A percentile compares a stretch with the other conserved stretches of the same genome.
Conservation (phyloP, 2,113 vertebrate species). For the Oncorhynchus kisutch region DNA sequence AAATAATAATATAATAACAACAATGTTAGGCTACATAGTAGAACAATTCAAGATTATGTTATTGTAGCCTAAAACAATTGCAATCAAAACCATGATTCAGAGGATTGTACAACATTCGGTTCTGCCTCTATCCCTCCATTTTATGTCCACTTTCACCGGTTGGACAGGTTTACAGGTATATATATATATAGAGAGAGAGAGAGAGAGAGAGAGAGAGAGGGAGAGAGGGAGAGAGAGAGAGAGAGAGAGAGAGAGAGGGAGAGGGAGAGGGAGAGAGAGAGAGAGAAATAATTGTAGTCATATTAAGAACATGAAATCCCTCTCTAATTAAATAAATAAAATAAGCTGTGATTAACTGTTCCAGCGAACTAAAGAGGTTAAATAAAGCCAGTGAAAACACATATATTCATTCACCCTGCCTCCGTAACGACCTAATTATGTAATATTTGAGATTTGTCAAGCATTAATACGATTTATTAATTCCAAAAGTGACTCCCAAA, state of each 20-base stretch:
- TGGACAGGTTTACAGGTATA: conserved; percentile 30
- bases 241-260: too few relatives aligned
- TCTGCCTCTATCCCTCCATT: conserved; percentile 11
- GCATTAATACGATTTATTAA: conserved; percentile 82
- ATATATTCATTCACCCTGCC: conserved; percentile 76
- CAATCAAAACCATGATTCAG: conserved; percentile 1
- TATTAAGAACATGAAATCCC: conserved; percentile 27
- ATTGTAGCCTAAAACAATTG: neutral
- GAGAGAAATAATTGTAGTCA: conserved; percentile 15
- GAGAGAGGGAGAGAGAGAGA: too few relatives aligned
- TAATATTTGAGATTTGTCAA: conserved; percentile 79
- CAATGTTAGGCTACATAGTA: too few relatives aligned
- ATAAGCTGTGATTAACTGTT: conserved; percentile 77
- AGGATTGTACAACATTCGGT: neutral
- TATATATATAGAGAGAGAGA: too few relatives aligned
- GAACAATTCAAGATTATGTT: too few relatives aligned
- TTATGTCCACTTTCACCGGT: conserved; percentile 30
- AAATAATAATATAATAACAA: too few relatives aligned
- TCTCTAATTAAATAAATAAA: conserved; percentile 84
- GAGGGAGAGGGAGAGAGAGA: neutral
- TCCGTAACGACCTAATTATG: conserved; percentile 80
- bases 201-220: too few relatives aligned
- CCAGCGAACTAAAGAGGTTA: conserved; percentile 80
- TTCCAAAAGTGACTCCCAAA: conserved; percentile 74
- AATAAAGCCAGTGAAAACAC: conserved; percentile 52